Conservation (phyloP, 2,888 invertebrate species). For the Kuschelorhynchus macadamiae region DNA sequence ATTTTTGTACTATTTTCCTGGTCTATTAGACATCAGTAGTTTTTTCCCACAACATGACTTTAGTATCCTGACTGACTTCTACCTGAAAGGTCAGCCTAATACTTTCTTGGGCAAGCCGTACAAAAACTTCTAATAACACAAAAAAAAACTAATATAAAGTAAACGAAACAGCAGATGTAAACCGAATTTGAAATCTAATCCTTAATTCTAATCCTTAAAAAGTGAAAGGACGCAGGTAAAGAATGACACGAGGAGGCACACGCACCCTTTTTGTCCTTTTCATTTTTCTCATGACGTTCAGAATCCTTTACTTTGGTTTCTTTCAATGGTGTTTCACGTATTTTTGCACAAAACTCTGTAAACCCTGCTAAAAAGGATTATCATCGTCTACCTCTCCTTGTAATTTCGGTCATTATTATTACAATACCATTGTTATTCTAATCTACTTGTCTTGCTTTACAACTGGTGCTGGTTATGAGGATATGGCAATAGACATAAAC, state of each 20-base stretch:
- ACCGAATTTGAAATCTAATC: constrained; percentile 40
- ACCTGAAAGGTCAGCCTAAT: constrained; percentile 1
- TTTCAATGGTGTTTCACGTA: not conserved
- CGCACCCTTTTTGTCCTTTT: constrained; percentile 38
- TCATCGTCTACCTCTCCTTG: no score
- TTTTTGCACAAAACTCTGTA: not conserved
- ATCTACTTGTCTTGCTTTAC: no score
- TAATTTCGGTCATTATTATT: no score
- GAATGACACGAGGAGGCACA: constrained; percentile 48
- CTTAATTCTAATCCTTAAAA: constrained; percentile 32
- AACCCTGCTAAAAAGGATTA: not conserved
- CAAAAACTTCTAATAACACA: not conserved
- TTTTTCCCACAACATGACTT: constrained; percentile 2
- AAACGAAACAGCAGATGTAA: constrained; percentile 47
- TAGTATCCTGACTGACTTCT: not conserved
- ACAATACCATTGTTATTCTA: no score
- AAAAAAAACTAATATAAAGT: constrained; percentile 40
- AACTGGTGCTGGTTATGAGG: no score
- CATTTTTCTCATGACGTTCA: constrained; percentile 29
- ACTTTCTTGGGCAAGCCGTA: not conserved
- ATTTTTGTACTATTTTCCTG: no score
- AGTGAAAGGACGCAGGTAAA: constrained; percentile 39
- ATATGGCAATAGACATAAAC: no score
- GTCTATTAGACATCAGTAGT: no score
- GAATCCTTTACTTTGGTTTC: constrained; percentile 16